Conservation (phyloP, 2,113 vertebrate species). For the Channa argus region DNA sequence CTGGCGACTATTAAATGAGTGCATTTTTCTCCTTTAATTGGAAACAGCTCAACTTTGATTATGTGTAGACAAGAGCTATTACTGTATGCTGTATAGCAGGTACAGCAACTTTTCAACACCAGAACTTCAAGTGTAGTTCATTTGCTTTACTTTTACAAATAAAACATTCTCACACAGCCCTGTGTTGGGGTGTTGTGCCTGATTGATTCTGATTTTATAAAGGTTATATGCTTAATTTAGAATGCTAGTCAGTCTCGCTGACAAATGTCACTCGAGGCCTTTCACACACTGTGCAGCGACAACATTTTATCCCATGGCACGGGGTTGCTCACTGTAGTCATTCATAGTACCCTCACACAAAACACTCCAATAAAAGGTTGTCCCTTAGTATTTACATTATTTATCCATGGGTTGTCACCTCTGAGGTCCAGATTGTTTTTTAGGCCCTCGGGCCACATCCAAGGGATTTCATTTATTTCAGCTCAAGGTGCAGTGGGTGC, state of each 20-base stretch:
- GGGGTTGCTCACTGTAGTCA: constrained; percentile 38
- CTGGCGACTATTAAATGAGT: neutral
- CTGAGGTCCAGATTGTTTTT: constrained; percentile 79
- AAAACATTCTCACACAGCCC: constrained; percentile 5
- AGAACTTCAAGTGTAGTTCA: neutral
- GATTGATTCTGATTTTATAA: constrained; percentile 68
- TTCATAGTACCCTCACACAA: constrained; percentile 66
- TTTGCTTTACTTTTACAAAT: constrained; percentile 17
- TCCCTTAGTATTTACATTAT: constrained; percentile 80
- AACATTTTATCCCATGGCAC: constrained; percentile 51
- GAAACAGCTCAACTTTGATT: constrained; percentile 12
- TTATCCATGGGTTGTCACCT: constrained; percentile 78
- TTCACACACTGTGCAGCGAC: constrained; percentile 50
- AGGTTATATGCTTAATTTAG: constrained; percentile 68
- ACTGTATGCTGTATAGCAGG: constrained; percentile 2
- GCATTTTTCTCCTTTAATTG: constrained; percentile 10
- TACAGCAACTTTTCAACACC: constrained; percentile 13
- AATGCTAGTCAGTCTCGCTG: constrained; percentile 55
- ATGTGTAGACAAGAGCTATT: constrained; percentile 7
- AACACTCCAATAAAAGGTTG: constrained; percentile 76
- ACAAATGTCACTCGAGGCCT: constrained; percentile 62
- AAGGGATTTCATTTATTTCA: constrained; percentile 74
- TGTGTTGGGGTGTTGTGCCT: constrained; percentile 25
- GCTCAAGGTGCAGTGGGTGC: constrained; percentile 66
- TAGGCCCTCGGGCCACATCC: constrained; percentile 64